Percentiles rank a stretch among this genome's conserved stretches.
These are phyloP conservation scores for Dendrocincla tyrannina DNA, from an alignment of 2,797 vertebrate species.

Conservation along the genomic window DNA sequence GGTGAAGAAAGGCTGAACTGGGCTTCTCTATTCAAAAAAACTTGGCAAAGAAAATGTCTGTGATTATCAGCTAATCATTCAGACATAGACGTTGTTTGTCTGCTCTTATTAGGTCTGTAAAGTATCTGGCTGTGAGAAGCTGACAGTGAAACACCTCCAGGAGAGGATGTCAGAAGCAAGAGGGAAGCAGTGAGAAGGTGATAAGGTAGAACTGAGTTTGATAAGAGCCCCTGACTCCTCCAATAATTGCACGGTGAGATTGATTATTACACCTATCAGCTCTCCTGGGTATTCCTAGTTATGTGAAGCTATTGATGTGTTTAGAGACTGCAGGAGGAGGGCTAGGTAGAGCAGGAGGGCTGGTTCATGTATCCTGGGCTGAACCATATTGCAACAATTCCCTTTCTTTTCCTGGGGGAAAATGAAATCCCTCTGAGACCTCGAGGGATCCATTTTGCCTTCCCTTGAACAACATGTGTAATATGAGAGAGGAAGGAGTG, in stretches of 20 bases:
- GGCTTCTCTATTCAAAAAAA: conserved; percentile 7
- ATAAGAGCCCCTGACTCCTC: not conserved
- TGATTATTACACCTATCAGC: not conserved
- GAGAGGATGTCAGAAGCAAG: conserved; percentile 1
- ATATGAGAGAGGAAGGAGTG: not conserved
- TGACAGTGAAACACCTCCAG: conserved; percentile 16
- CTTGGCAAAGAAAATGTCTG: conserved; percentile 25
- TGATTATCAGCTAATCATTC: conserved; percentile 68
- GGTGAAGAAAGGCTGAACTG: conserved; percentile 10
- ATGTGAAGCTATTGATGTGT: not conserved
- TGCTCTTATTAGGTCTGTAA: conserved; percentile 24
- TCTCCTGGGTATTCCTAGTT: not conserved
- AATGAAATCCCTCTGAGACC: not conserved
- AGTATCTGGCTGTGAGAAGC: not conserved
- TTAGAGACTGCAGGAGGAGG: not conserved
- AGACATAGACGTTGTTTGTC: conserved; percentile 31
- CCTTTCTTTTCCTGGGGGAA: not conserved
- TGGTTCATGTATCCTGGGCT: not conserved
- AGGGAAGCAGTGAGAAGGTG: not conserved
- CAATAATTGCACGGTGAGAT: not conserved
- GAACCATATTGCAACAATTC: not conserved
- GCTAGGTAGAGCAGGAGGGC: not conserved
- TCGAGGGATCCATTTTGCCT: accelerated
- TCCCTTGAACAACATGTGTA: not conserved
- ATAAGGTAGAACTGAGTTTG: conserved; percentile 2